Evolutionary conservation across 2,113 vertebrate species (phyloP).

Genomic region (Perca schrenkii): DNA sequence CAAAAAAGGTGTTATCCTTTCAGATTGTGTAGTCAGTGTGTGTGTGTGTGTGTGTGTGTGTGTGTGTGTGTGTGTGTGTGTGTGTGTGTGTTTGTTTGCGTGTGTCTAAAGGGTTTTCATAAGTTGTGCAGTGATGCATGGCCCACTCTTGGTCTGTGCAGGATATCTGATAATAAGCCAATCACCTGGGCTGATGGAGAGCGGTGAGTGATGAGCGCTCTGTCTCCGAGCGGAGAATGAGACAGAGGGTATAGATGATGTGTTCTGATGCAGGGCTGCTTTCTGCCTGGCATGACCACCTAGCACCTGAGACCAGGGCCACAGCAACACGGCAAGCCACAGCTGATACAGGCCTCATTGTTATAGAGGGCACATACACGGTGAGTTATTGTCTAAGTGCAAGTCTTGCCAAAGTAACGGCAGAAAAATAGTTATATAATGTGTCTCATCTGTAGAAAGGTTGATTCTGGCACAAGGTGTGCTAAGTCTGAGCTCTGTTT

Average conservation of each 20-base stretch:
- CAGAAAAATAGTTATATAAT: conserved; percentile 33
- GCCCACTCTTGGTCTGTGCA: conserved; percentile 62
- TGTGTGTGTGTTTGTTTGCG: conserved; percentile 5
- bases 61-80: background rate
- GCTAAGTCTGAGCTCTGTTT: conserved; percentile 34
- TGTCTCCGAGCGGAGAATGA: conserved; percentile 57
- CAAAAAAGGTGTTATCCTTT: conserved; percentile 40
- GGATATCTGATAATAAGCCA: conserved; percentile 79
- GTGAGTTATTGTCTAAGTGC: conserved; percentile 32
- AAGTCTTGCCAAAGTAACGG: conserved; percentile 28
- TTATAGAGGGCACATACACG: conserved; percentile 40
- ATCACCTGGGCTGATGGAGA: conserved; percentile 75
- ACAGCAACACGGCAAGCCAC: conserved; percentile 37
- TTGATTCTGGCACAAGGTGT: conserved; percentile 34
- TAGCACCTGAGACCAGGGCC: conserved; percentile 73
- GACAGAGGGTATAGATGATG: conserved; percentile 70
- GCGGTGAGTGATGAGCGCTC: conserved; percentile 73
- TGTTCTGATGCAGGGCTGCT: conserved; percentile 62
- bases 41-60: conserved; percentile 1
- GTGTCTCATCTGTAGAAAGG: conserved; percentile 35
- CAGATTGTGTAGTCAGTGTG: conserved; percentile 14
- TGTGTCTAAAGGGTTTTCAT: background rate
- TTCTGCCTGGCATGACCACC: conserved; percentile 50
- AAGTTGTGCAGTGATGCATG: conserved; percentile 62
- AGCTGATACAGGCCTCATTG: conserved; percentile 54